phyloP scores from a whole-genome alignment of 2,888 invertebrate species.

The Papilio protenor region DNA sequence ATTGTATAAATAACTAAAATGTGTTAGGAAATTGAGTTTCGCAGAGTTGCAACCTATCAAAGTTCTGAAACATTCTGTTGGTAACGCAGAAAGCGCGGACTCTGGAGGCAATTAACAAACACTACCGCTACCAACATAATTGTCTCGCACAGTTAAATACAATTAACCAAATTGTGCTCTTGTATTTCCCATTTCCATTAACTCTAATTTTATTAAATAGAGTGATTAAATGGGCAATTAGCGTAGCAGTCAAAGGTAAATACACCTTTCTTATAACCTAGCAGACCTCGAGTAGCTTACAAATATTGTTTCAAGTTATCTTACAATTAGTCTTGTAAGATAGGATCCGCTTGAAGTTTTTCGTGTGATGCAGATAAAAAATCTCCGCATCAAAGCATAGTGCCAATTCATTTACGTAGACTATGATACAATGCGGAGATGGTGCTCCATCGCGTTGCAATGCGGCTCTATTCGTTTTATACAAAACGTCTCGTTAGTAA shows the following conservation, averaged over 20 bases:
- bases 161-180: slow-evolving; percentile 19
- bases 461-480: slow-evolving; percentile 26
- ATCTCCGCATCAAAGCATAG: slow-evolving; percentile 16
- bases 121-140: slow-evolving; percentile 5
- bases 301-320: neutral
- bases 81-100: slow-evolving; percentile 1
- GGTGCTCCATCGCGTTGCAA: slow-evolving; percentile 31
- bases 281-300: neutral
- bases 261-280: neutral
- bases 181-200: slow-evolving; percentile 2
- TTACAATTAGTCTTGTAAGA: neutral
- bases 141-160: neutral
- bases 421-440: slow-evolving; percentile 30
- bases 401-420: slow-evolving; percentile 24
- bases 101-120: slow-evolving; percentile 7
- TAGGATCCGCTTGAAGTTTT: neutral
- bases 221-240: neutral
- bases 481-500: slow-evolving; percentile 14
- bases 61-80: slow-evolving; percentile 7
- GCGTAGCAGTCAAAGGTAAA: too few species aligned
- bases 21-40: slow-evolving; percentile 23
- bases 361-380: slow-evolving; percentile 12
- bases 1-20: slow-evolving; percentile 20
- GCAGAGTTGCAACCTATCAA: slow-evolving; percentile 6
- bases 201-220: neutral